A percentile compares a stretch with the other conserved stretches of the same genome.
These are phyloP conservation scores for Pyrgilauda ruficollis DNA, from an alignment of 2,113 vertebrate species.

Conservation along the genomic window DNA sequence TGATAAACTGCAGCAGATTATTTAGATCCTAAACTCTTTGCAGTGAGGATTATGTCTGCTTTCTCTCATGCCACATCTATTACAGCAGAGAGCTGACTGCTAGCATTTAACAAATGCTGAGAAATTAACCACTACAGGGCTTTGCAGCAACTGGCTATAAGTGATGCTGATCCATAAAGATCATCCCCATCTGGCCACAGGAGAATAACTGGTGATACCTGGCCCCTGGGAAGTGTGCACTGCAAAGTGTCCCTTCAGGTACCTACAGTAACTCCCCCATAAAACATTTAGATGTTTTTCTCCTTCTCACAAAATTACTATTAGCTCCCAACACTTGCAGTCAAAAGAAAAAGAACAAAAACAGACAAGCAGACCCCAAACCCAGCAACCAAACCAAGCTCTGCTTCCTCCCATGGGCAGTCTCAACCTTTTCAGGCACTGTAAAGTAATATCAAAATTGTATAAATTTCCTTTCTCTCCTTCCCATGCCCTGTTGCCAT, in stretches of 20 bases:
- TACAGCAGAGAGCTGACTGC: not conserved
- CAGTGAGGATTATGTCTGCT: slow-evolving; percentile 3
- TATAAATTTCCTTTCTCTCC: not conserved
- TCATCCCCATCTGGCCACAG: not conserved
- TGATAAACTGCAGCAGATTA: slow-evolving; percentile 44
- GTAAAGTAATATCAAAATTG: not conserved
- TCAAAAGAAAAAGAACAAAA: not conserved
- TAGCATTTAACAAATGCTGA: not conserved
- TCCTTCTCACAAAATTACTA: not conserved
- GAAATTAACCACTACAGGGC: not conserved
- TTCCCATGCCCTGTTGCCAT: not conserved
- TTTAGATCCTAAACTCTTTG: slow-evolving; percentile 2
- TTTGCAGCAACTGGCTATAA: not conserved
- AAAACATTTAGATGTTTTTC: not conserved
- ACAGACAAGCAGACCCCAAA: not conserved
- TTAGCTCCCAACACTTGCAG: not conserved
- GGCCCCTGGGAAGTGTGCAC: not conserved
- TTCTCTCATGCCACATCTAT: not conserved
- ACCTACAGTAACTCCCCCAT: not conserved
- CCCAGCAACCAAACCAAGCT: not conserved
- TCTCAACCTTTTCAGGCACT: not conserved
- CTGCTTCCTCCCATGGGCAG: rapidly evolving
- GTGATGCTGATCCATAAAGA: not conserved
- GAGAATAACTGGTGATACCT: not conserved
- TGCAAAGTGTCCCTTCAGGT: not conserved